phyloP scores from a whole-genome alignment of 2,888 invertebrate species.

The Hyles lineata region DNA sequence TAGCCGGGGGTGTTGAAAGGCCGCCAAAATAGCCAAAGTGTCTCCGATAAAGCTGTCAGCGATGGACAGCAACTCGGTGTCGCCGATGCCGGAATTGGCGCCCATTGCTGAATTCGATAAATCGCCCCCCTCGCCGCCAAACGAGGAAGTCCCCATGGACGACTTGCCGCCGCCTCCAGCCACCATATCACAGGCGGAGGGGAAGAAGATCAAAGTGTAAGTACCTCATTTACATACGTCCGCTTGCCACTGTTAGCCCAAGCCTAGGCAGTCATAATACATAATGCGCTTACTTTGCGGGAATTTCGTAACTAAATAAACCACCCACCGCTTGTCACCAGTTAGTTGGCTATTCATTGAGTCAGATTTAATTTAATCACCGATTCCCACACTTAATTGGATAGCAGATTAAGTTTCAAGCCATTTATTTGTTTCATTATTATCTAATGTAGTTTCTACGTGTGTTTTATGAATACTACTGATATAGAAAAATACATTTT shows the following conservation, averaged over 20 bases:
- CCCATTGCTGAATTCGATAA: constrained; percentile 90
- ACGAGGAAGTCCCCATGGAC: constrained; percentile 86
- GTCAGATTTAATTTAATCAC: not conserved
- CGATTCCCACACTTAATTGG: not conserved
- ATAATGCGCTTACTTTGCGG: not conserved
- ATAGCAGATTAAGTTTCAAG: not conserved
- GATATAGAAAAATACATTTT: too few species aligned
- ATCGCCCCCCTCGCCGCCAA: constrained; percentile 87
- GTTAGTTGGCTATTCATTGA: not conserved
- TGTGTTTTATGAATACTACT: too few species aligned
- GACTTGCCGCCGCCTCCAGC: constrained; percentile 87
- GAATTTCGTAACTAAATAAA: not conserved
- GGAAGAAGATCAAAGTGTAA: constrained; percentile 83
- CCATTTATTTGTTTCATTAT: not conserved
- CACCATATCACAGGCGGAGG: constrained; percentile 84
- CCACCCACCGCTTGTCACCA: not conserved
- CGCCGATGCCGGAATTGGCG: constrained; percentile 88
- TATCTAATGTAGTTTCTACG: not conserved
- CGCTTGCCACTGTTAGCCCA: not conserved
- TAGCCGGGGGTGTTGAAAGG: constrained; percentile 62
- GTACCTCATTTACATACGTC: constrained; percentile 46
- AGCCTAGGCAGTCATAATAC: not conserved
- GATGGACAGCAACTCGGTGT: constrained; percentile 89
- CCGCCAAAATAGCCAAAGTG: constrained; percentile 76
- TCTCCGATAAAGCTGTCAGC: constrained; percentile 84